Evolutionary conservation across 2,113 vertebrate species (phyloP).

Genomic region (Chlorodrepanis virens): DNA sequence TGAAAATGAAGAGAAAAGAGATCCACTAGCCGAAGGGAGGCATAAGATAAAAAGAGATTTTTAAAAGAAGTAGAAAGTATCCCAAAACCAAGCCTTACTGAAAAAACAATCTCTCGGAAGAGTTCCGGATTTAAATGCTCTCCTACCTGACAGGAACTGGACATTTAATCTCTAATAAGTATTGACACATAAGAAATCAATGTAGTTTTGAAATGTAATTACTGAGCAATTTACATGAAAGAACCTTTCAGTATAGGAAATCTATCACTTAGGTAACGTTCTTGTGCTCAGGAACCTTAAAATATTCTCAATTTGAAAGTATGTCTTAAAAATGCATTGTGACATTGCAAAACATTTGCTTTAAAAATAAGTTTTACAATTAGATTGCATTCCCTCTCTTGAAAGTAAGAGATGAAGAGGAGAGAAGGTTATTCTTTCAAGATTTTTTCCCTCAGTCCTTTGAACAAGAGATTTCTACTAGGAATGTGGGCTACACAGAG

Average conservation of each 20-base stretch:
- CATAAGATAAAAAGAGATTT: neutral
- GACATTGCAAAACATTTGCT: neutral
- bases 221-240: neutral
- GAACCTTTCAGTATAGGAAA: constrained; percentile 2
- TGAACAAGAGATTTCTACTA: neutral
- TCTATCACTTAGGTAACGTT: neutral
- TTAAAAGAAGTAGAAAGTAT: neutral
- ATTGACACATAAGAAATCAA: constrained; percentile 57
- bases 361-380: neutral
- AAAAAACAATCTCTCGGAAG: neutral
- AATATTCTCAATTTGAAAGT: neutral
- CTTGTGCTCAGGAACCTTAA: neutral
- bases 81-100: neutral
- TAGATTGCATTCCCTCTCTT: neutral
- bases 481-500: neutral
- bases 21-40: neutral
- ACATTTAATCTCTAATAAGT: constrained; percentile 42
- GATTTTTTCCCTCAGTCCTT: neutral
- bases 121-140: neutral
- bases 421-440: neutral
- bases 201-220: constrained; percentile 55
- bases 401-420: neutral
- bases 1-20: neutral
- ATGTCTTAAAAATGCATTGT: neutral
- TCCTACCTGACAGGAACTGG: neutral